phyloP scores from a whole-genome alignment of 2,113 vertebrate species.

The Mesoclemmys tuberculata region DNA sequence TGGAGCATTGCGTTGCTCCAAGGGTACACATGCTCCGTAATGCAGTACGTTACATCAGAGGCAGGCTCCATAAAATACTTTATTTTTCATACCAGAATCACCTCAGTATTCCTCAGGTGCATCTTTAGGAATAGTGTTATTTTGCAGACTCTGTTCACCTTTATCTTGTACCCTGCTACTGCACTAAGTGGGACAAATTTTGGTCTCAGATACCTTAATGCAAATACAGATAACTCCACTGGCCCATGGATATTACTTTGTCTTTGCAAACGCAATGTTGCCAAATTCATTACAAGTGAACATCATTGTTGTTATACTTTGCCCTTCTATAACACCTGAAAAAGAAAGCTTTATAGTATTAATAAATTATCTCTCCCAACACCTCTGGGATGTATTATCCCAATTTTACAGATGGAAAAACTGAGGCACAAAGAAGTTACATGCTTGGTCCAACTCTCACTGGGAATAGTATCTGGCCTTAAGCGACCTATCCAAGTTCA shows the following conservation, averaged over 20 bases:
- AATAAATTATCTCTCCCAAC: neutral
- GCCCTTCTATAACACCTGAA: neutral
- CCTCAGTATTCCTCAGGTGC: neutral
- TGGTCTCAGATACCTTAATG: neutral
- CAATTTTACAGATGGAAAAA: neutral
- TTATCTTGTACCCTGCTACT: neutral
- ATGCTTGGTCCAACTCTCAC: neutral
- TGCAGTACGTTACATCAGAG: neutral
- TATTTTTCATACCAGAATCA: neutral
- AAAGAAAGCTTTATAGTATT: neutral
- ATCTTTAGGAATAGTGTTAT: neutral
- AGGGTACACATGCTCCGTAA: neutral
- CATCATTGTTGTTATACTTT: neutral
- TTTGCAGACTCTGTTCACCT: neutral
- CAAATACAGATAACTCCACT: neutral
- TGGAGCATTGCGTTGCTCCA: neutral
- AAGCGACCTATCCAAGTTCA: neutral
- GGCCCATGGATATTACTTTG: neutral
- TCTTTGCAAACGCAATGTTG: neutral
- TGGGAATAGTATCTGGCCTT: neutral
- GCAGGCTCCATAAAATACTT: neutral
- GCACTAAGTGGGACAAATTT: neutral
- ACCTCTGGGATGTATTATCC: neutral
- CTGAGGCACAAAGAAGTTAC: neutral
- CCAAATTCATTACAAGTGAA: neutral